A percentile compares a stretch with the other conserved stretches of the same genome.
Conservation (phyloP, 2,113 vertebrate genomes). For the Malurus cyaneus region DNA sequence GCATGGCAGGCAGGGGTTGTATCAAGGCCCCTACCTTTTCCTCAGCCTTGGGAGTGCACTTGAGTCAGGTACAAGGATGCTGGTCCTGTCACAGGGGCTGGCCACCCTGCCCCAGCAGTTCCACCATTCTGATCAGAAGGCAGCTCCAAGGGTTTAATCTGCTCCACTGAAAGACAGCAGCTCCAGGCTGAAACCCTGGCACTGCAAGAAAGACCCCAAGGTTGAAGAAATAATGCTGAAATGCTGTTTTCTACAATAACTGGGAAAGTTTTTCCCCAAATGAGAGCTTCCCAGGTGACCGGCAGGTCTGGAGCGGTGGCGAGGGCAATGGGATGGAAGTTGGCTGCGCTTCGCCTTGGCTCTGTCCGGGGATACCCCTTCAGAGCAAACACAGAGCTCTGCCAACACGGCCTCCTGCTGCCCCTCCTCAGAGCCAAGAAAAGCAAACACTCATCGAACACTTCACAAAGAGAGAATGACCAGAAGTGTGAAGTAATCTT, state of each 20-base stretch:
- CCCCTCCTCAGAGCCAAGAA: not conserved
- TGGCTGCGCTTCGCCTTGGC: fast-evolving
- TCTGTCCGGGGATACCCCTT: fast-evolving
- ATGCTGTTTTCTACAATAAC: not conserved
- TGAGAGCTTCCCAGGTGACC: not conserved
- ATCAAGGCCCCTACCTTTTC: not conserved
- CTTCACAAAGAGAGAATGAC: not conserved
- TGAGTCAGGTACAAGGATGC: fast-evolving
- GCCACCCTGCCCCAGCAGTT: not conserved
- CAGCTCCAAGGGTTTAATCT: not conserved
- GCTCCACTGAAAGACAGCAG: not conserved
- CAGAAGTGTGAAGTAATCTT: not conserved
- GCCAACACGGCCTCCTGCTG: not conserved
- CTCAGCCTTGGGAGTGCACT: not conserved
- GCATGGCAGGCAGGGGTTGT: fast-evolving
- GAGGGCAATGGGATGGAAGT: not conserved
- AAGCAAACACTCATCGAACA: not conserved
- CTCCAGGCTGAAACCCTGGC: not conserved
- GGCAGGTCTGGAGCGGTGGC: fast-evolving
- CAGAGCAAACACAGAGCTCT: not conserved
- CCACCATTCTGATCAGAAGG: not conserved
- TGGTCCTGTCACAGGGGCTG: not conserved
- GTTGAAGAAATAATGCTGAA: not conserved
- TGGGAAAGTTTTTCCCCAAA: not conserved
- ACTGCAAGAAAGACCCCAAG: not conserved